Evolutionary conservation across 2,888 invertebrate species (phyloP), one percentile per base, ranked within the genome.

Genomic region (Chrysotoxum bicinctum): DNA sequence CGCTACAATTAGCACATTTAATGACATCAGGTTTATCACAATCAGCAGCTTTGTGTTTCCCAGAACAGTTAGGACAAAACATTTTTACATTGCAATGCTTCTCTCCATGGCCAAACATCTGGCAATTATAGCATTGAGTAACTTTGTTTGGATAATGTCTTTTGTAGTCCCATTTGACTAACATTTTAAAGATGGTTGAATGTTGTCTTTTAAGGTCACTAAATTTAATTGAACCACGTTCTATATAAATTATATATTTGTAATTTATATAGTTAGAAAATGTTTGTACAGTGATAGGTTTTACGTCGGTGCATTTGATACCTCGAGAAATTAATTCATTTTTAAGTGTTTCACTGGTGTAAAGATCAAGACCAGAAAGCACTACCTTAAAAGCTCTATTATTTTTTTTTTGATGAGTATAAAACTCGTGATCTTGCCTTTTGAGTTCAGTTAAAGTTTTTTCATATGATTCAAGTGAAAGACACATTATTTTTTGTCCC

Each of bases 151-250:
- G 56, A 14, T 56, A 19, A 19, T 35, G 56, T 35, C 19, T 56
- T 35, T 56, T 56, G 19, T 56, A 56, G 35, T 56, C 56, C 56
- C 56, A 35, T 35, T 35, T 56, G 35, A 19, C 56, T 21, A 56
- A 10, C 35, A 35, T 56, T 56, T 56, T 56, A 12, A 56, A 35
- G n/a, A 54, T 54, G 9, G n/a, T 32, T 54, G 30, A 54, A 54
- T 54, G 54, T 54, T 54, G 54, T 54, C 32, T 54, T 54, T 32
- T 54, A n/a, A 54, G 56, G 19, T 56, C 56, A 35, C 35, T 19
- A 0, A 56, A 7, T 35, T 56, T 56, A 56, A 35, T 56, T 35
- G 56, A 56, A 35, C 35, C 56, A 35, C 32, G 32, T 19, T 19
- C 56, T 19, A 56, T 56, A 19, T 56, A 26, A 26, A 26, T 26